Conservation (phyloP, 2,888 invertebrate genomes). For the Agonopterix heracliana region DNA sequence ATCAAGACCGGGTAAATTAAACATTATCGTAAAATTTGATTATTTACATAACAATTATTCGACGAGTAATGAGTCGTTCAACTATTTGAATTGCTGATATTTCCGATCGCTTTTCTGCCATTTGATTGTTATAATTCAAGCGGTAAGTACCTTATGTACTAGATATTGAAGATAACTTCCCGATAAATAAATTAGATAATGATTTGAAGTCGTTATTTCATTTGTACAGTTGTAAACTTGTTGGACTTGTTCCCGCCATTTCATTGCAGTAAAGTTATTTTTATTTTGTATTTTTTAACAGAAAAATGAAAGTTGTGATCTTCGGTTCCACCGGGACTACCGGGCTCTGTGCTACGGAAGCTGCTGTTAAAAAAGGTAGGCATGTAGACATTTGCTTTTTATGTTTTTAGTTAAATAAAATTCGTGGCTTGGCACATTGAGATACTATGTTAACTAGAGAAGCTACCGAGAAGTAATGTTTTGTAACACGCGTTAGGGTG, state of each 20-base stretch:
- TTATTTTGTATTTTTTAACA: constrained; percentile 20
- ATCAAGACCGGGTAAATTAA: too few relatives aligned
- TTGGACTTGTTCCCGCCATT: constrained; percentile 2
- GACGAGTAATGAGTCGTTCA: too few relatives aligned
- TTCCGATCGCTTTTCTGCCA: neutral
- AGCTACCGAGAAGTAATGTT: too few relatives aligned
- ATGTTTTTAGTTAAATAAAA: neutral
- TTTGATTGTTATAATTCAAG: constrained; percentile 1
- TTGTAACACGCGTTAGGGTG: too few relatives aligned
- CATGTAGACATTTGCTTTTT: neutral
- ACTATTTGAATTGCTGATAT: constrained; percentile 7
- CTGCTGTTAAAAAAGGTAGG: constrained; percentile 86
- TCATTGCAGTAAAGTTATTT: neutral
- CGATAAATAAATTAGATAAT: constrained; percentile 7
- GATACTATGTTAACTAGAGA: too few relatives aligned
- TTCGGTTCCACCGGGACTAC: constrained; percentile 91
- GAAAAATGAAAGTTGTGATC: constrained; percentile 85
- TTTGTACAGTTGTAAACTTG: neutral
- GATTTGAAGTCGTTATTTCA: constrained; percentile 7
- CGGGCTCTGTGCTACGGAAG: constrained; percentile 84
- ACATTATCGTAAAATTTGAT: too few relatives aligned
- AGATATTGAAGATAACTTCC: neutral
- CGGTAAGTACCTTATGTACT: neutral
- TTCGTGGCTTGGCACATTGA: neutral
- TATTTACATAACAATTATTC: too few relatives aligned